Evolutionary conservation across 1,140 invertebrate genomes (phyloP).

Genomic region (Trichogramma pretiosum): DNA sequence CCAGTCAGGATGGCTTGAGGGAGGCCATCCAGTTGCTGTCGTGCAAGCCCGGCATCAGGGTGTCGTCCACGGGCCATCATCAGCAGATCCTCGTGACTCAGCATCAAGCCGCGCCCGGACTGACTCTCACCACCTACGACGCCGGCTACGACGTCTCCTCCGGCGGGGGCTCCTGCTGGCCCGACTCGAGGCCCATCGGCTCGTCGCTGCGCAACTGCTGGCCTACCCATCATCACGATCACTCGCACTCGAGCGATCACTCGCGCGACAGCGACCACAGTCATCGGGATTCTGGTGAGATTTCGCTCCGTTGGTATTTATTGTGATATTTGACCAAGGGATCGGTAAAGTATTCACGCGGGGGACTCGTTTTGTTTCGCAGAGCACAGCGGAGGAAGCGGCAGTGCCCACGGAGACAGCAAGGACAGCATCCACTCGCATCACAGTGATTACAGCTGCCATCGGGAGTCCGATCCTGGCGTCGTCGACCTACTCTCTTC

Average conservation of each 20-base stretch:
- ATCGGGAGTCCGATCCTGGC: conserved; percentile 36
- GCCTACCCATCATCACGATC: conserved; percentile 35
- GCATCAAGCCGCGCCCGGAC: conserved; percentile 36
- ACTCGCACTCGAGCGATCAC: conserved; percentile 39
- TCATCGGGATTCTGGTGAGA: conserved; percentile 35
- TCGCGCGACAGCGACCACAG: conserved; percentile 42
- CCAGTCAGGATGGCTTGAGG: conserved; percentile 56
- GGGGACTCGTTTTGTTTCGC: conserved; percentile 7
- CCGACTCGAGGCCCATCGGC: conserved; percentile 31
- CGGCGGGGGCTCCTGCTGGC: conserved; percentile 27
- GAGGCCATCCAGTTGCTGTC: conserved; percentile 59
- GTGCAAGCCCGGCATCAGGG: conserved; percentile 45
- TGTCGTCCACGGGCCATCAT: conserved; percentile 38
- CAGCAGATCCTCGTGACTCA: too few relatives aligned
- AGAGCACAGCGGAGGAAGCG: conserved; percentile 40
- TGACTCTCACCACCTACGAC: conserved; percentile 41
- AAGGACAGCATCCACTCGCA: conserved; percentile 42
- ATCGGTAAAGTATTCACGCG: too few relatives aligned
- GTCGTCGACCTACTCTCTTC: conserved; percentile 42
- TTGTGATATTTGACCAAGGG: neutral
- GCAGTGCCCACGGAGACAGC: conserved; percentile 38
- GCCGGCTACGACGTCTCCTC: conserved; percentile 31
- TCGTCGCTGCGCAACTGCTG: conserved; percentile 27
- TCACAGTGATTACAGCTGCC: conserved; percentile 34
- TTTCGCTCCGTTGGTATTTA: neutral